Conservation (phyloP, 2,888 invertebrate species). For the Mellilla xanthometata region DNA sequence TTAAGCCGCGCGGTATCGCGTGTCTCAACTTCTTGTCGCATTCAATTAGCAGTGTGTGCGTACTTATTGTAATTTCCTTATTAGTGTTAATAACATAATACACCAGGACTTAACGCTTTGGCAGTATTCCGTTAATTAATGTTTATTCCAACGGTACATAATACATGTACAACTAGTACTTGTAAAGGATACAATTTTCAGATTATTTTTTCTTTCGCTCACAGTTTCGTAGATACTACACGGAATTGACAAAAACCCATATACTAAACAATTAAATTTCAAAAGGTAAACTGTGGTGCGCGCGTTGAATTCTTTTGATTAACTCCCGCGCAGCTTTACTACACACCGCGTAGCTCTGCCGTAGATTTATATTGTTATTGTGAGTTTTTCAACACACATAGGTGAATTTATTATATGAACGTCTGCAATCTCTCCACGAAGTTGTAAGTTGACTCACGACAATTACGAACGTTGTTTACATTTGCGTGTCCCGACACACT, state of each 20-base stretch:
- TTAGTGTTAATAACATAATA: conserved; percentile 38
- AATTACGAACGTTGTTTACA: conserved; percentile 17
- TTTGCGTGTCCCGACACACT: conserved; percentile 7
- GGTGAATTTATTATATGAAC: conserved; percentile 7
- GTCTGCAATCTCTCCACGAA: conserved; percentile 19
- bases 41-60: conserved; percentile 38
- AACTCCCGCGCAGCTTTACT: not conserved
- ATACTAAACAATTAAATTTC: too few species aligned
- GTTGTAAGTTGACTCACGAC: conserved; percentile 20
- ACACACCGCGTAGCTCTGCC: too few species aligned
- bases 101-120: conserved; percentile 26
- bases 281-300: too few species aligned
- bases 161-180: too few species aligned
- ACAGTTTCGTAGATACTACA: too few species aligned
- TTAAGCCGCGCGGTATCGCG: conserved; percentile 28
- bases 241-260: too few species aligned
- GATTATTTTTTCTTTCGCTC: too few species aligned
- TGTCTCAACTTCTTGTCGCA: conserved; percentile 31
- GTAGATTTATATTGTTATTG: too few species aligned
- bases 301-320: conserved; percentile 1
- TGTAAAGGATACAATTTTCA: too few species aligned
- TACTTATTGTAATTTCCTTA: conserved; percentile 43
- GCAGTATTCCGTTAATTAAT: conserved; percentile 2
- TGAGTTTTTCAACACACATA: conserved; percentile 4
- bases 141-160: too few species aligned